Percentiles rank a stretch among this genome's conserved stretches.
These are phyloP conservation scores for Catharus ustulatus DNA, from an alignment of 2,797 vertebrate species.

Conservation along the genomic window DNA sequence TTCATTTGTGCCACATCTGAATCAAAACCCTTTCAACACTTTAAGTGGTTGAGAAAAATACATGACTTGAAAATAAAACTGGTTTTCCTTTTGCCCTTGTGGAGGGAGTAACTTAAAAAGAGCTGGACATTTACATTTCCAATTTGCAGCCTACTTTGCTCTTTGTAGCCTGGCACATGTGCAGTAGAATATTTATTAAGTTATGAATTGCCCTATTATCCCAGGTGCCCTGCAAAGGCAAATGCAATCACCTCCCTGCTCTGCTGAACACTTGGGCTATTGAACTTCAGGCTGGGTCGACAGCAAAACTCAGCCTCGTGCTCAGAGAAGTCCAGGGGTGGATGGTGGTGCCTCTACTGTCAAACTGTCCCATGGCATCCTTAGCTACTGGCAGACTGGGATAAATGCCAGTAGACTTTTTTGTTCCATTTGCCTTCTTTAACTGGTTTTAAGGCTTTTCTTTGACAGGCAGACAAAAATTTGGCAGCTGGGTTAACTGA, in stretches of 20 bases:
- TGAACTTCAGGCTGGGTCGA: background rate
- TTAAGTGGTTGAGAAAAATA: background rate
- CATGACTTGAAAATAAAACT: background rate
- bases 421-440: slow-evolving; percentile 39
- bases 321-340: background rate
- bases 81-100: background rate
- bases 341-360: slow-evolving; percentile 9
- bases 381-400: slow-evolving; percentile 31
- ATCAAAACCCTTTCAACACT: background rate
- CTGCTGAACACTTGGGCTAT: slow-evolving; percentile 43
- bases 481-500: slow-evolving; percentile 53
- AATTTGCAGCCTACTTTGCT: slow-evolving; percentile 9
- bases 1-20: background rate
- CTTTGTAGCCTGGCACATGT: slow-evolving; percentile 57
- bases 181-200: slow-evolving; percentile 56
- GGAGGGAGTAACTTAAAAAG: background rate
- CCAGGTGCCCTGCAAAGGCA: slow-evolving; percentile 50
- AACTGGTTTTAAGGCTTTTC: slow-evolving; percentile 39
- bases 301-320: background rate
- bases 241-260: slow-evolving; percentile 23
- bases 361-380: slow-evolving; percentile 21
- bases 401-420: background rate
- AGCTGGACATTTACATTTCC: background rate
- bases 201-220: slow-evolving; percentile 54
- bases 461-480: slow-evolving; percentile 53